Evolutionary conservation across 2,888 invertebrate genomes (phyloP), one percentile per base, ranked within the genome.

Genomic region (Melangyna quadrimaculata): DNA sequence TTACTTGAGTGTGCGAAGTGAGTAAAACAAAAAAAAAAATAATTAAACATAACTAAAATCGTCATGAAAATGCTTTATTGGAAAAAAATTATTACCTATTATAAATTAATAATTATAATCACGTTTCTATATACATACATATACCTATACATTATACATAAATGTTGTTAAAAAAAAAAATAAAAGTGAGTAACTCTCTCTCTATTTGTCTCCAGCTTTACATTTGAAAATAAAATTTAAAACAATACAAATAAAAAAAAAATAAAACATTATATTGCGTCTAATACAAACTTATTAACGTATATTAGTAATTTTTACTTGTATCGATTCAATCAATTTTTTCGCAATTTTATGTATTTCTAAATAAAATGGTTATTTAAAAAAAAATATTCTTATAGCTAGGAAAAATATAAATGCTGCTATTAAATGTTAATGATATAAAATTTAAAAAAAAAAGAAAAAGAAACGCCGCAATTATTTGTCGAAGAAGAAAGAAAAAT

Each of bases 291-390:
- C 40, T 14, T 71, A 51, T 63, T 65, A 75, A 70, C 17, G 37
- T 78, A 79, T 48, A 65, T 71, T 71, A 57, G 10, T 40, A 51
- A 79, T 79, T 83, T 78, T 78, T 83, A 78, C 73, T 83, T 74
- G 67, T 73, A 73, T 74, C 83, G 75, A 80, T 75, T 80, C 45
- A 80, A 32, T 70, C 43, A 35, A 37, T 67, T 63, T 72, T 61
- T 69, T 77, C 61, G 59, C 63, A 75, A 51, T 74, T 69, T 70
- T 57, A 80, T 72, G 67, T 72, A 75, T 69, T 65, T 79, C 63
- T 35, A 35, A 61, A 67, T 24, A 51, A 65, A 71, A 27, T 37
- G 24, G 19, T 35, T 29, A 61, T 61, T 22, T 24, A 51, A 51
- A 24, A n/a, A n/a, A 24, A 51, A 65, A 51, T 70, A 43, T 71